Percentiles rank a stretch among this genome's conserved stretches.
Evolutionary conservation across 2,888 invertebrate species (phyloP).

Genomic region (Nephrotoma appendiculata): DNA sequence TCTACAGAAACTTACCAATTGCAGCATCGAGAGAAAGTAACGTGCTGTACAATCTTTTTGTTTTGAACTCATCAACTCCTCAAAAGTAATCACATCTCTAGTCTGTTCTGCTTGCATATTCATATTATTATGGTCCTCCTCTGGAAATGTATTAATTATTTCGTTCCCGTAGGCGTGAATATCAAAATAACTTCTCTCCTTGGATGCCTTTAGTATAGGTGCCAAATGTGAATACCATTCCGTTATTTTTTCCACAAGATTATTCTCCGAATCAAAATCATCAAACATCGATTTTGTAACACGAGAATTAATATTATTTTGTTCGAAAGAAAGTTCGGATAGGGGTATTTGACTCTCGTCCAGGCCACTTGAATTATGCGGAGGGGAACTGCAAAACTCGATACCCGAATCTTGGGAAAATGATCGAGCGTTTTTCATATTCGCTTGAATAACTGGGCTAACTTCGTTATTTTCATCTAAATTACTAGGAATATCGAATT

Average conservation of each 20-base stretch:
- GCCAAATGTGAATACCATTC: constrained; percentile 1
- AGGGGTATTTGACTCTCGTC: neutral
- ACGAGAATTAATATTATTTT: neutral
- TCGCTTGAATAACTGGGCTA: neutral
- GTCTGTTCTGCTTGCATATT: neutral
- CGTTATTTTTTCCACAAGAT: neutral
- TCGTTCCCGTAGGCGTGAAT: neutral
- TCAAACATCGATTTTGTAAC: neutral
- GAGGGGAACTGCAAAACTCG: neutral
- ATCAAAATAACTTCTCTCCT: constrained; percentile 1
- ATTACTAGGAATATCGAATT: neutral
- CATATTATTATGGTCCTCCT: neutral
- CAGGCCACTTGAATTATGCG: neutral
- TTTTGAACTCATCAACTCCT: neutral
- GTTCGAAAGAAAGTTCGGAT: neutral
- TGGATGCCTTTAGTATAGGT: neutral
- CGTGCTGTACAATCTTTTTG: neutral
- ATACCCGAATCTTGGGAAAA: constrained; percentile 1
- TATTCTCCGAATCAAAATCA: neutral
- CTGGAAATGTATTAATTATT: neutral
- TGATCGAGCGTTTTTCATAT: neutral
- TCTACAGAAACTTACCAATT: neutral
- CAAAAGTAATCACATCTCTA: neutral
- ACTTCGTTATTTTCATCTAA: neutral
- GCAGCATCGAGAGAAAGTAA: neutral